Percentiles rank a stretch among this genome's conserved stretches.
These are phyloP conservation scores for Hydrotaea cyrtoneurina DNA, from an alignment of 2,888 invertebrate species.

Conservation along the genomic window DNA sequence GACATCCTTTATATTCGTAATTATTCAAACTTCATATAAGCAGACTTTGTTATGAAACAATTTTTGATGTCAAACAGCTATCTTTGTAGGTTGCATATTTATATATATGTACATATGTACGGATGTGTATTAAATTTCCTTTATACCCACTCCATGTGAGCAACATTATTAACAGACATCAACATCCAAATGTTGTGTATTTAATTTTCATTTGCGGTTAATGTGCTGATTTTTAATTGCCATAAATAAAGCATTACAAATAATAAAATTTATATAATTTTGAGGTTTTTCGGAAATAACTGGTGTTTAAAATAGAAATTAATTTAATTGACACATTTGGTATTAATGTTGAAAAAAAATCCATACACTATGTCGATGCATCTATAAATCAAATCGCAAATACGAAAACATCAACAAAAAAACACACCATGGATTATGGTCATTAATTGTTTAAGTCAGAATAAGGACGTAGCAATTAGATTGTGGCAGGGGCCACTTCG, in stretches of 20 bases:
- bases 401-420: neutral
- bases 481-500: no score
- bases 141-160: neutral
- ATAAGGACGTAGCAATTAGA: neutral
- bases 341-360: conserved; percentile 12
- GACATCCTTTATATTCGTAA: no score
- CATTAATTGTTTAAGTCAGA: conserved; percentile 18
- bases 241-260: conserved; percentile 58
- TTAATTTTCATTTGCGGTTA: conserved; percentile 52
- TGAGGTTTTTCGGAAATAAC: conserved; percentile 35
- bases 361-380: neutral
- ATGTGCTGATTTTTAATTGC: conserved; percentile 52
- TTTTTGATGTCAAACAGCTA: no score
- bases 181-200: conserved; percentile 17
- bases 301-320: conserved; percentile 30
- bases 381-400: conserved; percentile 1
- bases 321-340: conserved; percentile 32
- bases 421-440: neutral
- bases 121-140: neutral
- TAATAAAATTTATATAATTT: conserved; percentile 39
- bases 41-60: no score
- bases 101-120: no score
- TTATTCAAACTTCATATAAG: no score
- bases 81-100: no score
- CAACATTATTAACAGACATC: conserved; percentile 3